These are phyloP conservation scores for Tetramorium simillimum DNA, from an alignment of 1,140 invertebrate species.

Conservation along the genomic window DNA sequence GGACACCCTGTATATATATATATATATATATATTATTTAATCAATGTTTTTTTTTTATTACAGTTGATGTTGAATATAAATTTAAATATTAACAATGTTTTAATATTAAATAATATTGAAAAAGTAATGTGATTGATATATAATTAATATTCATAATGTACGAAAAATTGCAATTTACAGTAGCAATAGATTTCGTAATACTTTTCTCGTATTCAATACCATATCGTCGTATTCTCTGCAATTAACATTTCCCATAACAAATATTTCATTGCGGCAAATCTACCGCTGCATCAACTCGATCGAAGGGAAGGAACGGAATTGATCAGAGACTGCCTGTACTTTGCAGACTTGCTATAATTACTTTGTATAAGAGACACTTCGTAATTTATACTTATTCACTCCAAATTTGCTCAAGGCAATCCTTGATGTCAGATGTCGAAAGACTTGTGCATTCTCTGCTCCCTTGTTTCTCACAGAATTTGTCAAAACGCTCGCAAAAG, in stretches of 20 bases:
- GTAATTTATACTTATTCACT: constrained; percentile 65
- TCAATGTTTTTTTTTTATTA: constrained; percentile 12
- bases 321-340: constrained; percentile 27
- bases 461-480: constrained; percentile 15
- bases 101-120: constrained; percentile 8
- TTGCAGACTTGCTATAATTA: constrained; percentile 45
- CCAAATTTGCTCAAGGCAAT: constrained; percentile 58
- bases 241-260: constrained; percentile 3
- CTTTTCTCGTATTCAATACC: not conserved
- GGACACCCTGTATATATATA: too few species aligned
- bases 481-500: constrained; percentile 7
- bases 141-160: constrained; percentile 3
- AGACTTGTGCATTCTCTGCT: constrained; percentile 39
- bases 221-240: not conserved
- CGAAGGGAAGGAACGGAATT: constrained; percentile 1
- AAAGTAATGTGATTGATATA: not conserved
- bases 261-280: constrained; percentile 8
- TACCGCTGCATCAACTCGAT: not conserved
- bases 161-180: not conserved
- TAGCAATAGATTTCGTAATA: not conserved
- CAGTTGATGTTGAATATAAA: constrained; percentile 22
- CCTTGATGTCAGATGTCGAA: constrained; percentile 46
- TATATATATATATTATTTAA: constrained; percentile 9
- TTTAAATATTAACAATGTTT: constrained; percentile 33
- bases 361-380: constrained; percentile 43